Base-by-base conservation (phyloP, 2,797 vertebrate species). In the Pygocentrus nattereri region DNA sequence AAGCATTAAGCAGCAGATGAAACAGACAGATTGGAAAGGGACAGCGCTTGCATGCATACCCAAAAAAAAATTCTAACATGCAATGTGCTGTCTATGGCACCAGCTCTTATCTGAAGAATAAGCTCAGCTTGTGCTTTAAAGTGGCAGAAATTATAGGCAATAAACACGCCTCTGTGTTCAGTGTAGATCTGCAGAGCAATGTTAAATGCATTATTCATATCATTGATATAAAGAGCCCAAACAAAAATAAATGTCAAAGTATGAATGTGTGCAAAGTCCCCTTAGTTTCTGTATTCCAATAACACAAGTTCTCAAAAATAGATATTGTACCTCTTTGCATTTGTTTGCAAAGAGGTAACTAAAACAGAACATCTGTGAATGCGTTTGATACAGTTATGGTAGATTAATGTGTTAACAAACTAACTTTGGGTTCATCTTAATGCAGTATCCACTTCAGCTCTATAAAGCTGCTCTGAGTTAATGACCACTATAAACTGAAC, bases 61-160 rank as follows among this genome's bases (percentile, higher is more conserved):
- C 15, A 30, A 62, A 62, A 62, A 15, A 30, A 30, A 76, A 30
- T 16, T 23, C 1, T 8, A 50, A 31, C n/a, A 15, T 6, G 0
- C 18, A 68, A 27, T 47, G 30, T 74, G 76, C 21, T 56, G 76
- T 71, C 25, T 44, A 61, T 85, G 79, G 79, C 84, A 84, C 79
- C 61, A 71, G 52, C 54, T 70, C 64, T 65, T 38, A n/a, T 49
- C 25, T 77, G 52, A 54, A 81, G 61, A 82, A 68, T 73, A 70
- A 82, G 64, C 61, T 59, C 38, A 59, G 54, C 41, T 80, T 84
- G 86, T 85, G 76, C 84, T 85, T 85, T 67, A 81, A 72, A 52
- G 59, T 72, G 68, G 34, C 56, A 31, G 52, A 71, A 44, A 68
- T 62, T n/a, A 52, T 47, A 75, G 59, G 84, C 73, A 59, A 27